Percentiles rank a stretch among this genome's conserved stretches.
phyloP scores from a whole-genome alignment of 2,797 vertebrate genomes.

The Amblyraja radiata region DNA sequence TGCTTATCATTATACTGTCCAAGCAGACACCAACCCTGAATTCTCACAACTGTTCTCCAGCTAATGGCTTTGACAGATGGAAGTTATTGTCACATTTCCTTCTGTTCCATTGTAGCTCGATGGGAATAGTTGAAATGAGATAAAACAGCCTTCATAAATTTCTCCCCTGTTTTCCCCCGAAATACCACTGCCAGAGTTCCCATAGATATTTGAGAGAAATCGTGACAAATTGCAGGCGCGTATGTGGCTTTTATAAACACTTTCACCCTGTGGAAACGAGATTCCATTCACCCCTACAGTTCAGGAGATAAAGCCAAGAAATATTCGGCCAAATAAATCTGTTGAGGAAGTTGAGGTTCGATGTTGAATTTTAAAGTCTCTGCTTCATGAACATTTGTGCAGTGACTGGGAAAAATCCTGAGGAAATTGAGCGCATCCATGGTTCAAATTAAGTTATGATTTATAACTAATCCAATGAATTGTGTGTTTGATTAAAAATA shows the following conservation, averaged over 20 bases:
- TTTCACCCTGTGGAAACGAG: background rate
- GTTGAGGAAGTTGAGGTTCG: background rate
- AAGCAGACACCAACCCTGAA: no score
- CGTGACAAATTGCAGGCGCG: background rate
- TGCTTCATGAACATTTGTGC: background rate
- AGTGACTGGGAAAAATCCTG: background rate
- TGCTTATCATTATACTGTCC: background rate
- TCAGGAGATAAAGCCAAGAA: background rate
- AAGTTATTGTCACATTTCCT: background rate
- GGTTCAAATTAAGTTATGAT: background rate
- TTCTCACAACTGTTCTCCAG: background rate
- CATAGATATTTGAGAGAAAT: background rate
- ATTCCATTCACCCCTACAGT: background rate
- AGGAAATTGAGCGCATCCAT: background rate
- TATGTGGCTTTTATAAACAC: background rate
- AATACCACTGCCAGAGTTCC: background rate
- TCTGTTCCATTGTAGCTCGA: background rate
- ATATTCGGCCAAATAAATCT: background rate
- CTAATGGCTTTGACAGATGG: background rate
- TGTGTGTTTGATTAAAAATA: background rate
- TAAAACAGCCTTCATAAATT: no score
- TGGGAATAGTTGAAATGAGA: background rate
- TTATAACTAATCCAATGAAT: background rate
- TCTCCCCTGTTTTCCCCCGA: no score
- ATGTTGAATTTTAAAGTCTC: background rate